Evolutionary conservation across 2,888 invertebrate species (phyloP), one percentile per base, ranked within the genome.

Genomic region (Heliconius ethilla): DNA sequence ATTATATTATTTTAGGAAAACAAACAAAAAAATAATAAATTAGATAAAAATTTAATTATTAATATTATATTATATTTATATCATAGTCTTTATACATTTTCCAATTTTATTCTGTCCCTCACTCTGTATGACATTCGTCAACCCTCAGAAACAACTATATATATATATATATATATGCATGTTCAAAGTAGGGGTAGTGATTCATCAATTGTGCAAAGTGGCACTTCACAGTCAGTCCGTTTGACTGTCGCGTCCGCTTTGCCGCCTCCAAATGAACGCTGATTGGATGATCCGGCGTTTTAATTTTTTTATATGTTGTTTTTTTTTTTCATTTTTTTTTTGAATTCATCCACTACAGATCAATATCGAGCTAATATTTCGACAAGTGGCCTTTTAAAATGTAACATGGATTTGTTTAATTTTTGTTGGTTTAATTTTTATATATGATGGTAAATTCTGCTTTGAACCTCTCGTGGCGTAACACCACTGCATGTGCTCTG

Each of bases 171-270:
- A 72, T 82, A 80, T 82, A 81, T 78, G 78, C 74, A 76, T 82
- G 82, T 77, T 81, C 81, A 83, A 84, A 85, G 84, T 83, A 86
- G 86, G 90, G 90, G 89, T 88, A 88, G 89, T 89, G 89, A 90
- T 91, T 91, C 91, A 90, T 91, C 91, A 91, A 89, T 91, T 90
- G 91, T 89, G 89, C 88, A 89, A 91, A 92, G 91, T 90, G 90
- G 87, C 90, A 91, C 91, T 91, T 92, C 91, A 91, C 89, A 92
- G 90, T 89, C 90, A 87, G 88, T 86, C 88, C 87, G 87, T 86
- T 89, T 87, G 87, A 88, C 89, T 86, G 88, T 87, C 88, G 87
- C 84, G 84, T 86, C 81, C 88, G 87, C 88, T 90, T 89, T 89
- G 85, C 85, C 87, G 87, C 87, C 85, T 89, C 81, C 84, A 85